Evolutionary conservation across 1,140 invertebrate genomes (phyloP).

Genomic region (Penaeus japonicus): DNA sequence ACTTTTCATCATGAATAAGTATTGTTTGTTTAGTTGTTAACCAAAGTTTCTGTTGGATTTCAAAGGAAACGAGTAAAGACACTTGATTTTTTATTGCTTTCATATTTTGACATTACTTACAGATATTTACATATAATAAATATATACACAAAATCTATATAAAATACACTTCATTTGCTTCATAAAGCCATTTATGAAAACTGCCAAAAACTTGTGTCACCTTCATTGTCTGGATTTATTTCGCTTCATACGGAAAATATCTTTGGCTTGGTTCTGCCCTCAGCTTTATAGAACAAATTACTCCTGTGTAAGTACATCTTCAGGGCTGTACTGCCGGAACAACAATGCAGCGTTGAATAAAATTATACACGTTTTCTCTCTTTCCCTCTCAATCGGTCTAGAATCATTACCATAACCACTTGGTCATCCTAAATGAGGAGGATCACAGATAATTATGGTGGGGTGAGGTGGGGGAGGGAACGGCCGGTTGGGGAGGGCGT

Average conservation of each 20-base stretch:
- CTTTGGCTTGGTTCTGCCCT: slow-evolving; percentile 38
- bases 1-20: not conserved
- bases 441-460: slow-evolving; percentile 45
- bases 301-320: slow-evolving; percentile 14
- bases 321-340: not conserved
- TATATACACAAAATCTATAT: slow-evolving; percentile 56
- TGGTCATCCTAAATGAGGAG: slow-evolving; percentile 41
- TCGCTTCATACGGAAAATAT: slow-evolving; percentile 24
- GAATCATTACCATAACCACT: slow-evolving; percentile 47
- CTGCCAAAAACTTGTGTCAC: slow-evolving; percentile 44
- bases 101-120: slow-evolving; percentile 53
- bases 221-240: slow-evolving; percentile 29
- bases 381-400: not conserved
- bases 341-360: slow-evolving; percentile 1
- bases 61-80: not conserved
- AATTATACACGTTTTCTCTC: not conserved
- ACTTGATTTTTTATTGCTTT: slow-evolving; percentile 56
- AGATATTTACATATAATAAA: slow-evolving; percentile 57
- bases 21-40: no score
- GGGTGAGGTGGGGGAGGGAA: not conserved
- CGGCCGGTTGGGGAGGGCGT: not conserved
- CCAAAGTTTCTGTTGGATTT: not conserved
- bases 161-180: slow-evolving; percentile 53
- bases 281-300: slow-evolving; percentile 31
- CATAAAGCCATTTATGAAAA: slow-evolving; percentile 56